Conservation (phyloP, 2,888 invertebrate species). For the Epinotia demarniana region DNA sequence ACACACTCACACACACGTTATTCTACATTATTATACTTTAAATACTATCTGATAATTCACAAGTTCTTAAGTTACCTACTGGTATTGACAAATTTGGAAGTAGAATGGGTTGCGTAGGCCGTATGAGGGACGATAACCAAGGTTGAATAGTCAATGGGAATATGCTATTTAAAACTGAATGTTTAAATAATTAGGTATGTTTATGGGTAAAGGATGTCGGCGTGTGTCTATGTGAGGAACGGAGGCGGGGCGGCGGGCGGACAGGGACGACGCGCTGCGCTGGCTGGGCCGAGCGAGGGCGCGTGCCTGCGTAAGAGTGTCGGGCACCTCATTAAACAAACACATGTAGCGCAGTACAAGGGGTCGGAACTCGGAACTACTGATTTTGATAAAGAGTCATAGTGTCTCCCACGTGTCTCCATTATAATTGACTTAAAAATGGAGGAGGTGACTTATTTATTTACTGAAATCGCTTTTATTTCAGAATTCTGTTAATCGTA, state of each 20-base stretch:
- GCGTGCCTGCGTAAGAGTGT: conserved; percentile 1
- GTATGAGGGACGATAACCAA: conserved; percentile 26
- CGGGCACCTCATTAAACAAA: conserved; percentile 29
- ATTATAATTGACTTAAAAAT: too few species aligned
- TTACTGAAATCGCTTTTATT: too few species aligned
- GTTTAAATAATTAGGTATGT: conserved; percentile 27
- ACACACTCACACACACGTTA: background rate
- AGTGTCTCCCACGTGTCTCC: too few species aligned
- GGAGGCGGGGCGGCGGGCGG: conserved; percentile 25
- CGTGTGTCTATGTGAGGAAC: conserved; percentile 2
- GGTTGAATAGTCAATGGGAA: conserved; percentile 36
- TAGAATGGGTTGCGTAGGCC: conserved; percentile 26
- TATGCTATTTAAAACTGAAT: conserved; percentile 31
- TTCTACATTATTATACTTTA: too few species aligned
- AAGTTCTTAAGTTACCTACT: conserved; percentile 1
- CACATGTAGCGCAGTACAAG: too few species aligned
- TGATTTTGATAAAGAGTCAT: too few species aligned
- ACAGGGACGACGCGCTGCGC: background rate
- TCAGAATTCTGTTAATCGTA: too few species aligned
- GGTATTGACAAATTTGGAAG: conserved; percentile 24
- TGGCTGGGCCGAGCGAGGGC: background rate
- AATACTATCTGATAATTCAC: background rate
- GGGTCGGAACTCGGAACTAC: too few species aligned
- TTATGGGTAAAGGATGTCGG: conserved; percentile 27
- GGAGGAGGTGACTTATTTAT: too few species aligned